Conservation (phyloP, 2,113 vertebrate species). For the Corynorhinus townsendii region DNA sequence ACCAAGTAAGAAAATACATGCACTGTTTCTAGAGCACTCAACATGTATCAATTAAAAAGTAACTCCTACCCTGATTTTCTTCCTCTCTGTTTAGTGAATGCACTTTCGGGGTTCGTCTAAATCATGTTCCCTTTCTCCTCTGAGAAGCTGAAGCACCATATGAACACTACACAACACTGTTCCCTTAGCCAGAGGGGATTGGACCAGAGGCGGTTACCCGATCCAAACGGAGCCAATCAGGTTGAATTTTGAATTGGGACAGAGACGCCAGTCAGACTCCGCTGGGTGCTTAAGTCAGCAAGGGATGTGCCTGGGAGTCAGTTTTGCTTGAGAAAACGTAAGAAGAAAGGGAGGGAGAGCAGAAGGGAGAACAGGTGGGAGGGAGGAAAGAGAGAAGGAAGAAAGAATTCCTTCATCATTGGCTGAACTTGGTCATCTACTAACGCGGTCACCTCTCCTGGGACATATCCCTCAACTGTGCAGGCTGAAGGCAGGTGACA, state of each 20-base stretch:
- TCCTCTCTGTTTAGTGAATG: background rate
- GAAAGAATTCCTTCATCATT: background rate
- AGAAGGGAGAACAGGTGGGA: background rate
- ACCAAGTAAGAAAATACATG: background rate
- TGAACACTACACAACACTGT: background rate
- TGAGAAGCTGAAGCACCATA: background rate
- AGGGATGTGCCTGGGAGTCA: background rate
- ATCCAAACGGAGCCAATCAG: background rate
- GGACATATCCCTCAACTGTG: background rate
- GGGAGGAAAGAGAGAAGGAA: background rate
- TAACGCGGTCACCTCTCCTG: background rate
- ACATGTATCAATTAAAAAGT: background rate
- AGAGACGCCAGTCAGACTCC: background rate
- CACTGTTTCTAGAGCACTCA: background rate
- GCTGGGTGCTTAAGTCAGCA: background rate
- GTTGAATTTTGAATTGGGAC: background rate
- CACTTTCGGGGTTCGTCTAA: background rate
- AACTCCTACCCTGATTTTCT: background rate
- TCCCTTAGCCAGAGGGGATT: background rate
- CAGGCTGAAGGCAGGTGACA: background rate
- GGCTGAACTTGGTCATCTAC: background rate
- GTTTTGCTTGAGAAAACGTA: background rate
- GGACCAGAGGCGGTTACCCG: background rate
- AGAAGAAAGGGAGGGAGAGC: background rate
- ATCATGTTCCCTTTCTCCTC: background rate